Evolutionary conservation across 2,113 vertebrate genomes (phyloP).

Genomic region (Entelurus aequoreus): DNA sequence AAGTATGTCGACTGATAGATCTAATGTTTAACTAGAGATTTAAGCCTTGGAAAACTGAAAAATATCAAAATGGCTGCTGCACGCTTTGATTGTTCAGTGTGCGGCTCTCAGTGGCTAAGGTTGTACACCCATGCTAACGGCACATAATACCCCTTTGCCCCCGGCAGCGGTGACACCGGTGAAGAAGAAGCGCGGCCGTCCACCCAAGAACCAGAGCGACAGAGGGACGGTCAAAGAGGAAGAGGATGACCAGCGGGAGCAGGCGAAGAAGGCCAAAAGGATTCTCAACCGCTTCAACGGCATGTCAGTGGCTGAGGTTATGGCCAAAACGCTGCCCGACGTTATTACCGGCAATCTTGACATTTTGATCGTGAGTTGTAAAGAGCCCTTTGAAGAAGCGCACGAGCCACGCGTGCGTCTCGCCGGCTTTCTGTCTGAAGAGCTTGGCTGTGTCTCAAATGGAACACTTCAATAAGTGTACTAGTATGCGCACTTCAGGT

Average conservation of each 20-base stretch:
- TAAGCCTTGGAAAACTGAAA: too few species aligned
- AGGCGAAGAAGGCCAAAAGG: slow-evolving; percentile 86
- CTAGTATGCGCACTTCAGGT: too few species aligned
- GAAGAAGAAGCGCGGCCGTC: slow-evolving; percentile 85
- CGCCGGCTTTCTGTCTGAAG: slow-evolving; percentile 7
- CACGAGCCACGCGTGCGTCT: not conserved
- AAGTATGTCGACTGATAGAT: too few species aligned
- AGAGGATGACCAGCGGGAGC: slow-evolving; percentile 64
- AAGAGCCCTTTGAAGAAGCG: not conserved
- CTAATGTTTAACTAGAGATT: too few species aligned
- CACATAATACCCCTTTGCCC: too few species aligned
- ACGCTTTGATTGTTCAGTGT: too few species aligned
- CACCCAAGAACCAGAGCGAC: slow-evolving; percentile 70
- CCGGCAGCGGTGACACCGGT: slow-evolving; percentile 59
- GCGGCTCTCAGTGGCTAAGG: too few species aligned
- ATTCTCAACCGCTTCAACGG: slow-evolving; percentile 94
- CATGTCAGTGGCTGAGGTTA: slow-evolving; percentile 88
- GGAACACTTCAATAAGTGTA: too few species aligned
- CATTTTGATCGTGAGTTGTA: slow-evolving; percentile 90
- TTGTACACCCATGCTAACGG: not conserved
- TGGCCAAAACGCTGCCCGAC: slow-evolving; percentile 92
- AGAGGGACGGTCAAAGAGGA: slow-evolving; percentile 79
- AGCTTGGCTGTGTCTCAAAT: too few species aligned
- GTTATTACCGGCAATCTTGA: slow-evolving; percentile 91
- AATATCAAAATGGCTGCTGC: too few species aligned